Base-by-base conservation (phyloP, 2,113 vertebrate genomes). In the Pterocles gutturalis region DNA sequence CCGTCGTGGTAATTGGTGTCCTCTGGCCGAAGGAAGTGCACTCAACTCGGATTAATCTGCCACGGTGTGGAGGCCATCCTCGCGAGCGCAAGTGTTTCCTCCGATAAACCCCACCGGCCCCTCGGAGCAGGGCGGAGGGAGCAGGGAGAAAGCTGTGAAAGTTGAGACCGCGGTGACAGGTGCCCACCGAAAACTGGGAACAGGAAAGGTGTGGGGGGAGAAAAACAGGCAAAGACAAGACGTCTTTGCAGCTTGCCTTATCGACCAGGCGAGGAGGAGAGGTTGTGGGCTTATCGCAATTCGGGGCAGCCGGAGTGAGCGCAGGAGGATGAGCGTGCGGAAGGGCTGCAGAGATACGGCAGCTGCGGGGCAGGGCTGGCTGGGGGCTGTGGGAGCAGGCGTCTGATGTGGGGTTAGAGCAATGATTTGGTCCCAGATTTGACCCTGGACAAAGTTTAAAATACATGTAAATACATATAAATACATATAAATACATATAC, bases 1-100 rank as follows among this genome's bases (percentile, higher is more conserved):
- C 99, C 98, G 98, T 98, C 97, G 98, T 98, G 98, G 98, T 99
- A 99, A 99, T 99, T 99, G 99, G 99, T 99, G 99, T 99, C 98
- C 99, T 98, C 99, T 98, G 98, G 99, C 97, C 98, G 98, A 99
- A 99, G 99, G 99, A 99, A 99, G 99, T 99, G 98, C 99, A 99
- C 98, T 99, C 98, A 98, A 98, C 98, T 98, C 98, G 98, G 99
- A 99, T 99, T 99, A 99, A 99, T 99, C 99, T 99, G 99, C 99
- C 99, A 98, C 98, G 96, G 99, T 98, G 98, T 97, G 98, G 99
- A 99, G 99, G 98, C 99, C 99, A 99, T 99, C 99, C 98, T 99
- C 96, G 98, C 97, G 98, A 99, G 98, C 93, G 98, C 98, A 97
- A 99, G 99, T 99, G 99, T 99, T 99, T 99, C 99, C 99, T 99